Evolutionary conservation across 2,113 vertebrate species (phyloP).

Genomic region (Cervus canadensis): DNA sequence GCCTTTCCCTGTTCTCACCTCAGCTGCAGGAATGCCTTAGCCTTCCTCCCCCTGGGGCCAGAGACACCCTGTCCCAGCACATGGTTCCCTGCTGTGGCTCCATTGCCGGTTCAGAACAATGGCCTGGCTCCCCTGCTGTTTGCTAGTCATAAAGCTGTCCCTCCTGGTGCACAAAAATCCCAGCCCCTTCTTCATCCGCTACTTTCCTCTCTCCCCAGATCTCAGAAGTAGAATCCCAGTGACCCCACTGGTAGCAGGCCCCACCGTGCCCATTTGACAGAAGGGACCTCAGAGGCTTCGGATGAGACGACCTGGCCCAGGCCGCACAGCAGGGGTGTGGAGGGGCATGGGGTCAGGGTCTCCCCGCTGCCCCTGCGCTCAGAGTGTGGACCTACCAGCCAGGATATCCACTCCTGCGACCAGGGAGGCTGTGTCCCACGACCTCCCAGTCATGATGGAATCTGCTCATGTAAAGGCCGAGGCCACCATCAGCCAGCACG

Average conservation of each 20-base stretch:
- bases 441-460: neutral
- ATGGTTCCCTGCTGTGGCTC: neutral
- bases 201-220: neutral
- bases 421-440: neutral
- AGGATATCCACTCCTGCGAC: neutral
- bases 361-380: neutral
- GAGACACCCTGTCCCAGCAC: neutral
- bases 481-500: neutral
- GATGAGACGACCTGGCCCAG: neutral
- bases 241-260: rapidly evolving
- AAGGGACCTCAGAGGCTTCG: neutral
- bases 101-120: neutral
- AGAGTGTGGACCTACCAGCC: neutral
- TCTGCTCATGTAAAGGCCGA: neutral
- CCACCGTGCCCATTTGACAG: neutral
- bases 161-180: neutral
- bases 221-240: neutral
- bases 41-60: neutral
- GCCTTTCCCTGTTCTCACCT: neutral
- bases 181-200: neutral
- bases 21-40: neutral
- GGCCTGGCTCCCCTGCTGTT: neutral
- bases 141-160: neutral
- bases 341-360: neutral
- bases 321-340: neutral